These are phyloP conservation scores for Atrina japonica DNA, from an alignment of 2,888 invertebrate genomes.

Conservation along the genomic window DNA sequence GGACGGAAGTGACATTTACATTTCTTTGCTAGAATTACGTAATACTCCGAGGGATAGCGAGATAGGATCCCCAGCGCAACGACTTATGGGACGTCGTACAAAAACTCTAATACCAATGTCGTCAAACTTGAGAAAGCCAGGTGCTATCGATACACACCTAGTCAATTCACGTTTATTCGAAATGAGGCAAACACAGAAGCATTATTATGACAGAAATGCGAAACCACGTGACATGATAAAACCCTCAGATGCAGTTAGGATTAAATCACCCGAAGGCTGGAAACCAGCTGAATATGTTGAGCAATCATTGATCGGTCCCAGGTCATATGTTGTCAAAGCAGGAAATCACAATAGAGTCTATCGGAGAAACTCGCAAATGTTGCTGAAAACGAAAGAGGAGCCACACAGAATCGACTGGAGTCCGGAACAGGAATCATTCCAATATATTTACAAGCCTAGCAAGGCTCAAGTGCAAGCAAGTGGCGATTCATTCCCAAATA, in stretches of 20 bases:
- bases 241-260: constrained; percentile 20
- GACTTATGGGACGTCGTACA: constrained; percentile 43
- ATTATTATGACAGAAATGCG: constrained; percentile 31
- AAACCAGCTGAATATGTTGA: constrained; percentile 38
- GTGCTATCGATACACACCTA: neutral
- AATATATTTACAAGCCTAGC: too few relatives aligned
- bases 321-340: constrained; percentile 36
- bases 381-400: constrained; percentile 24
- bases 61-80: constrained; percentile 45
- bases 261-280: constrained; percentile 33
- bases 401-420: too few relatives aligned
- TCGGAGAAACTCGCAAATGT: constrained; percentile 19
- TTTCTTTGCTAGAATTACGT: constrained; percentile 34
- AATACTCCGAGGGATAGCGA: constrained; percentile 41
- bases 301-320: constrained; percentile 3
- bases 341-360: constrained; percentile 15
- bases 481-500: too few relatives aligned
- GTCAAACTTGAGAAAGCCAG: constrained; percentile 29
- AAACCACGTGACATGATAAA: constrained; percentile 1
- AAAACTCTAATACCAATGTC: constrained; percentile 43
- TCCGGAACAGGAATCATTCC: too few relatives aligned
- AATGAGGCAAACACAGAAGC: constrained; percentile 35
- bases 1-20: constrained; percentile 31
- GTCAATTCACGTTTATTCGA: constrained; percentile 10
- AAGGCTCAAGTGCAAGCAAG: too few relatives aligned